Evolutionary conservation across 2,797 vertebrate species (phyloP).

Genomic region (Adrianichthys oophorus): DNA sequence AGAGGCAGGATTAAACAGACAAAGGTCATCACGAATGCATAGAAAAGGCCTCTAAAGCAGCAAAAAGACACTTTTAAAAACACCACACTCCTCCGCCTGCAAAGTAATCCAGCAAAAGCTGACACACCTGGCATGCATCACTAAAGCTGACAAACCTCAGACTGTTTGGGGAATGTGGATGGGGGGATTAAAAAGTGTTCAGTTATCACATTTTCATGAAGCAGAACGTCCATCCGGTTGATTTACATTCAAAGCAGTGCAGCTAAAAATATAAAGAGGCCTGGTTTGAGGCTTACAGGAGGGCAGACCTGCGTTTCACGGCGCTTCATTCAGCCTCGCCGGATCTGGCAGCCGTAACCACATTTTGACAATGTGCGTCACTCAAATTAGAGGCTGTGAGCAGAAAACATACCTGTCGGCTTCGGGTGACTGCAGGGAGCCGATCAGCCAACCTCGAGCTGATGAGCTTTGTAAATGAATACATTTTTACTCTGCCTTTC

Average conservation of each 20-base stretch:
- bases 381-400: constrained; percentile 23
- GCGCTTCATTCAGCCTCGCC: constrained; percentile 20
- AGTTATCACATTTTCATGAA: constrained; percentile 15
- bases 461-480: constrained; percentile 30
- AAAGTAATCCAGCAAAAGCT: not conserved
- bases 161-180: not conserved
- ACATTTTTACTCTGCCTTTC: constrained; percentile 24
- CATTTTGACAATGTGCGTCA: constrained; percentile 20
- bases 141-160: constrained; percentile 6
- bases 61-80: not conserved
- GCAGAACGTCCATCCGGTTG: constrained; percentile 1
- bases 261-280: constrained; percentile 5
- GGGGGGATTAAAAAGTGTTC: not conserved
- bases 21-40: no score
- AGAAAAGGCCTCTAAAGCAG: not conserved
- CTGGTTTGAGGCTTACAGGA: constrained; percentile 12
- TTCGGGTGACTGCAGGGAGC: constrained; percentile 20
- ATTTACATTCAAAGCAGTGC: constrained; percentile 5
- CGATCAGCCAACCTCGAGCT: constrained; percentile 8
- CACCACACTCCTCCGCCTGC: not conserved
- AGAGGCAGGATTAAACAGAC: not conserved
- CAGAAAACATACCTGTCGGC: constrained; percentile 22
- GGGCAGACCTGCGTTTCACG: constrained; percentile 6
- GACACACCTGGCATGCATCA: constrained; percentile 5
- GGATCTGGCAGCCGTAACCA: constrained; percentile 16